Base-by-base conservation (phyloP, 1,140 invertebrate species). In the Pogonomyrmex californicus region DNA sequence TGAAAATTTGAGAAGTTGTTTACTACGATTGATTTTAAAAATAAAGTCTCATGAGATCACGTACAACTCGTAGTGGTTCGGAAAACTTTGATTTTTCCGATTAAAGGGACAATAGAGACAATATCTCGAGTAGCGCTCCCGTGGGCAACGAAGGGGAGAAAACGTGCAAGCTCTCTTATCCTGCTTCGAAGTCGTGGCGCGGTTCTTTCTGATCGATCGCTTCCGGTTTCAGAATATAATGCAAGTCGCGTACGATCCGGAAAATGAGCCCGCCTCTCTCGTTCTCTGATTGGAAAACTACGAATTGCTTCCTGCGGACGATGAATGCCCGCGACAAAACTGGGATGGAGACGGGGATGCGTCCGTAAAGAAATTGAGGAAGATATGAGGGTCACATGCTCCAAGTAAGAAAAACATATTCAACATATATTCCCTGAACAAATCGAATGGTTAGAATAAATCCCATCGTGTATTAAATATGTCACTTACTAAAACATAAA, bases 271-370 rank as follows among this genome's bases (percentile, higher is more conserved):
- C 81, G 90, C 60, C 76, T 87, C 81, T 85, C 60, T 86, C 86
- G 68, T 89, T 63, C 70, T 70, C 88, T 88, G 90, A 91, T 91
- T 91, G 89, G 90, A 91, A 91, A 91, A 91, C 90, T 91, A 91
- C 90, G 87, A 87, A 91, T 91, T 89, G 90, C 90, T 91, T 91
- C 89, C 78, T 81, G 71, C 77, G 70, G 66, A 86, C 88, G 88
- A 90, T 88, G 60, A 78, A 91, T 90, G 68, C n/a, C 44, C 63
- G 44, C 17, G 63, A 90, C 89, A 73, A 85, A 89, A 85, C 75
- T 56, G 30, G 36, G 47, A 38, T 70, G 60, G 38, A 62, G 49
- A 76, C 68, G 47, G 44, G 54, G 66, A 60, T 54, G 54, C 5
- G 30, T 12, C 33, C n/a, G 14, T 41, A n/a, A 79, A 85, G 33